Conservation (phyloP, 2,888 invertebrate genomes). For the Archips xylosteana region DNA sequence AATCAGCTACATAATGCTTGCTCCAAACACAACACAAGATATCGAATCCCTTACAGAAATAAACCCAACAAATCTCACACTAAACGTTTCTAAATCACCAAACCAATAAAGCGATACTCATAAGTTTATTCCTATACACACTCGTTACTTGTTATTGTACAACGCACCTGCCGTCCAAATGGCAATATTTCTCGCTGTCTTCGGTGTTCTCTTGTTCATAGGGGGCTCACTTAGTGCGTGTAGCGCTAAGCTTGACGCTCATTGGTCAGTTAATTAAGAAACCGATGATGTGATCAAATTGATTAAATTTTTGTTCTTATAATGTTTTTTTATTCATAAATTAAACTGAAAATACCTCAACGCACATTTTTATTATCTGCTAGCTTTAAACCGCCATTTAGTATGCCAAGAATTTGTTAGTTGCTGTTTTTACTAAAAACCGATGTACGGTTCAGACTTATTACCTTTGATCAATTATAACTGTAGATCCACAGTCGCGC, state of each 20-base stretch:
- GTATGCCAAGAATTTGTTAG: too few species aligned
- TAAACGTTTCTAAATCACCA: conserved; percentile 55
- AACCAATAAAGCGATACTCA: conserved; percentile 54
- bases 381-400: too few species aligned
- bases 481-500: too few species aligned
- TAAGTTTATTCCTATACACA: conserved; percentile 56
- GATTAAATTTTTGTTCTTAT: not conserved
- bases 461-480: too few species aligned
- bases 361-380: too few species aligned
- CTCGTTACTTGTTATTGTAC: conserved; percentile 57
- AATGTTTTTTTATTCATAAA: too few species aligned
- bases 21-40: not conserved
- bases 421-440: too few species aligned
- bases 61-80: conserved; percentile 46
- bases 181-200: conserved; percentile 69
- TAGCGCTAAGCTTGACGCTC: conserved; percentile 33
- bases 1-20: not conserved
- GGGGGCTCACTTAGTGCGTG: conserved; percentile 46
- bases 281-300: not conserved
- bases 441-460: too few species aligned
- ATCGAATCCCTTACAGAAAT: not conserved
- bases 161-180: conserved; percentile 69
- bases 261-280: not conserved
- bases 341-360: too few species aligned
- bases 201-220: conserved; percentile 52